Percentiles rank a stretch among this genome's conserved stretches.
Conservation (phyloP, 2,113 vertebrate species). For the Stegastes partitus region DNA sequence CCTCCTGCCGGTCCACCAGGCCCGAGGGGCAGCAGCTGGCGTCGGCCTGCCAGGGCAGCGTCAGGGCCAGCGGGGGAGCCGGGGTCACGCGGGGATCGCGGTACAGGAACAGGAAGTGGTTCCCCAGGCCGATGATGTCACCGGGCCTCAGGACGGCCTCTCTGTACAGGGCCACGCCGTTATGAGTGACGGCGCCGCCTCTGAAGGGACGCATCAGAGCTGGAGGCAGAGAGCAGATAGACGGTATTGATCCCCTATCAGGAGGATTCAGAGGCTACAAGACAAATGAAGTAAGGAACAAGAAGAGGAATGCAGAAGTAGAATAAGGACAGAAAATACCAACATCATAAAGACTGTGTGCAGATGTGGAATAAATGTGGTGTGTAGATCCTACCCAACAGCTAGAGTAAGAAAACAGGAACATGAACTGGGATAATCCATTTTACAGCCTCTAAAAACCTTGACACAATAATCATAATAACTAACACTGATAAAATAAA, state of each 20-base stretch:
- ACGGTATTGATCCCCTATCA: not conserved
- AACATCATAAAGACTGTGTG: too few species aligned
- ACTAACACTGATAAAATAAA: too few species aligned
- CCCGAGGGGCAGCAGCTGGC: constrained; percentile 77
- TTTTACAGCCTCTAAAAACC: too few species aligned
- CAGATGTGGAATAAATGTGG: too few species aligned
- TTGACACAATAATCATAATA: too few species aligned
- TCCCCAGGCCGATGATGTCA: constrained; percentile 91
- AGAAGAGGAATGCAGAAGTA: too few species aligned
- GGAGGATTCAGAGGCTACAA: too few species aligned
- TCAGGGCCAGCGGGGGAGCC: constrained; percentile 80
- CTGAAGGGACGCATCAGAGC: constrained; percentile 90
- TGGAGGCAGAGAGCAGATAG: constrained; percentile 18
- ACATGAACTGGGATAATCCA: too few species aligned
- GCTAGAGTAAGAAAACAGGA: too few species aligned
- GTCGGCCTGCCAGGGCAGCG: constrained; percentile 83
- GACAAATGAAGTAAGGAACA: too few species aligned
- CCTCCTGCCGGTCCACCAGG: constrained; percentile 90
- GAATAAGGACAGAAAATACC: too few species aligned
- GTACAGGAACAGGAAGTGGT: constrained; percentile 93
- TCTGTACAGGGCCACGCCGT: constrained; percentile 88
- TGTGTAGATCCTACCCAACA: too few species aligned
- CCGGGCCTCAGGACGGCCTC: constrained; percentile 89
- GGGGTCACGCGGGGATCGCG: constrained; percentile 90
- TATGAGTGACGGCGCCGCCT: constrained; percentile 91